Percentiles rank a stretch among this genome's conserved stretches.
Conservation (phyloP, 2,113 vertebrate genomes). For the Coregonus clupeaformis region DNA sequence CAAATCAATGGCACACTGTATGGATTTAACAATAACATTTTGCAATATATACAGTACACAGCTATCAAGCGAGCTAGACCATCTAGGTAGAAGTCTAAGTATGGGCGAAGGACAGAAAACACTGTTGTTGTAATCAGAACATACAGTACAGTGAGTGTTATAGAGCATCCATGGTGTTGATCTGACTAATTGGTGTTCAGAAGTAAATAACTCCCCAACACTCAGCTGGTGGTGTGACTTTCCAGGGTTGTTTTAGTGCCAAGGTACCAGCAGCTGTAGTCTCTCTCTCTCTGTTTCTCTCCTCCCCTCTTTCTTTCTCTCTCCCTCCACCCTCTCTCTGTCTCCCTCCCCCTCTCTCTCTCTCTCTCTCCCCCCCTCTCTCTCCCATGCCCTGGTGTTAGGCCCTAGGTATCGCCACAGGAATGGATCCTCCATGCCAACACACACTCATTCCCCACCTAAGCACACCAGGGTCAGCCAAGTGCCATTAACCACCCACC, state of each 20-base stretch:
- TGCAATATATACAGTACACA: too few relatives aligned
- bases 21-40: too few relatives aligned
- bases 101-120: too few relatives aligned
- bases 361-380: constrained; percentile 8
- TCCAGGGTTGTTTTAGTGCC: constrained; percentile 51
- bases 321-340: not conserved
- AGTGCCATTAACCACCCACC: constrained; percentile 39
- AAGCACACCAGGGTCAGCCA: constrained; percentile 49
- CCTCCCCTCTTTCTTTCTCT: not conserved
- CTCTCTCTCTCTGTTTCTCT: not conserved
- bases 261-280: constrained; percentile 7
- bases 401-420: not conserved
- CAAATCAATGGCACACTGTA: too few relatives aligned
- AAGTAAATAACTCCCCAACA: constrained; percentile 41
- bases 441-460: constrained; percentile 13
- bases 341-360: not conserved
- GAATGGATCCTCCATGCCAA: constrained; percentile 13
- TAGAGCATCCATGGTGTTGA: constrained; percentile 47
- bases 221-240: constrained; percentile 59
- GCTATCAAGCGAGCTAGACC: too few relatives aligned
- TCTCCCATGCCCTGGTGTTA: constrained; percentile 3
- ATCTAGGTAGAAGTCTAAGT: too few relatives aligned
- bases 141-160: constrained; percentile 13
- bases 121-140: too few relatives aligned
- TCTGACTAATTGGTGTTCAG: constrained; percentile 26